Evolutionary conservation across 92 coral and sea anemone species (phyloP).

Genomic region (Plumapathes pennacea): DNA sequence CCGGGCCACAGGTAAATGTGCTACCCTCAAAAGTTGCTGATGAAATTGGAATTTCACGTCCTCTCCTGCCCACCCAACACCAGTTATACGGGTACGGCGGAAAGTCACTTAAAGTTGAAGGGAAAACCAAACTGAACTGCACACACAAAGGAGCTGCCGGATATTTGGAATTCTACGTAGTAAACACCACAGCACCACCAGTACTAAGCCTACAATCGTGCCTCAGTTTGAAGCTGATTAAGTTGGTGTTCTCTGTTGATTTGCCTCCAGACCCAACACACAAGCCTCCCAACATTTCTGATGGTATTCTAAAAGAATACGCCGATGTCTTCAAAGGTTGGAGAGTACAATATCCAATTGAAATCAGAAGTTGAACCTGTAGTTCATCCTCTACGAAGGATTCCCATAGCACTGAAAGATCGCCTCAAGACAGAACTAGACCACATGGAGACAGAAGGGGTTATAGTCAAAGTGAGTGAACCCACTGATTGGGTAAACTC

Average conservation of each 20-base stretch:
- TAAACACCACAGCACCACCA: too few relatives aligned
- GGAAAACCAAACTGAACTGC: too few relatives aligned
- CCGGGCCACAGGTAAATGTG: conserved; percentile 2
- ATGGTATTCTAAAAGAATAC: not conserved
- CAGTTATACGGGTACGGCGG: too few relatives aligned
- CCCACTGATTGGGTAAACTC: not conserved
- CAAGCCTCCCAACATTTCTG: not conserved
- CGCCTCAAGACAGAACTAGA: not conserved
- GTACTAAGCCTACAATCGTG: too few relatives aligned
- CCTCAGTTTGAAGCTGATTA: too few relatives aligned
- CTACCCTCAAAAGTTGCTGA: conserved; percentile 1
- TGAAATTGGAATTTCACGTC: too few relatives aligned
- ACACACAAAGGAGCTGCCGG: too few relatives aligned
- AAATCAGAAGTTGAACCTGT: not conserved
- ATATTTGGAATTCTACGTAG: too few relatives aligned
- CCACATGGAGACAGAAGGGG: not conserved
- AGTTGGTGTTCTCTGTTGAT: not conserved
- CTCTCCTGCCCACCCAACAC: too few relatives aligned
- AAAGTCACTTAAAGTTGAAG: too few relatives aligned
- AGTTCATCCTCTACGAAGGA: not conserved
- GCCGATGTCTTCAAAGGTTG: conserved; percentile 6
- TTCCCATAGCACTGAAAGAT: not conserved
- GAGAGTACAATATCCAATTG: conserved; percentile 2
- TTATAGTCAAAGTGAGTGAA: not conserved
- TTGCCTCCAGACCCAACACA: not conserved